phyloP scores from a whole-genome alignment of 2,888 invertebrate genomes.

The Rhingia campestris region DNA sequence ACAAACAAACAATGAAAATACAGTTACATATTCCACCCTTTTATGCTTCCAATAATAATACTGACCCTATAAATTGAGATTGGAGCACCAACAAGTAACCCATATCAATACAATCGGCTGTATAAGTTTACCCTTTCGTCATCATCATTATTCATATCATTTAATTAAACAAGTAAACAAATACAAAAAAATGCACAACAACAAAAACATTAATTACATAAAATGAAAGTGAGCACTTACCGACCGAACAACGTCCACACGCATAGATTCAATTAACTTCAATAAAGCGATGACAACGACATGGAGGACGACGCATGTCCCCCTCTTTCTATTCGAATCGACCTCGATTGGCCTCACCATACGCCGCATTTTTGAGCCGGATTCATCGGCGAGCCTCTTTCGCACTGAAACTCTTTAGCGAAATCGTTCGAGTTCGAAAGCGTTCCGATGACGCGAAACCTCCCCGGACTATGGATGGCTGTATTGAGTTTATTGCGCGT shows the following conservation, averaged over 20 bases:
- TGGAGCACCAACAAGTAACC: background rate
- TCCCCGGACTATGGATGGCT: conserved; percentile 92
- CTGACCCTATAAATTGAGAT: background rate
- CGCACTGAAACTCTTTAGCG: conserved; percentile 88
- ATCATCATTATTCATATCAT: conserved; percentile 12
- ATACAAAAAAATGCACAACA: conserved; percentile 38
- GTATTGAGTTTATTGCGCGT: conserved; percentile 91
- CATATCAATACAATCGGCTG: conserved; percentile 12
- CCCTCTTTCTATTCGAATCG: background rate
- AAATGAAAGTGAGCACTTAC: conserved; percentile 69
- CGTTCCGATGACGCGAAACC: conserved; percentile 91
- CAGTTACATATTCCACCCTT: background rate
- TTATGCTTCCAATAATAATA: conserved; percentile 2
- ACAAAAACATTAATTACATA: conserved; percentile 61
- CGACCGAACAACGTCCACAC: conserved; percentile 61
- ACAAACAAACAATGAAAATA: conserved; percentile 26
- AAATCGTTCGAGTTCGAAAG: conserved; percentile 91
- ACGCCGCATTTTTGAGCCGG: conserved; percentile 90
- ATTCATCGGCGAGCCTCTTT: conserved; percentile 90
- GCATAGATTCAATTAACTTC: conserved; percentile 70
- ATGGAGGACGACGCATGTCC: conserved; percentile 31
- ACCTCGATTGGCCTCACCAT: conserved; percentile 84
- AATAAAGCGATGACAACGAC: conserved; percentile 56
- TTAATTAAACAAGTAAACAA: conserved; percentile 23
- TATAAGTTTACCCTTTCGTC: conserved; percentile 6